A percentile compares a stretch with the other conserved stretches of the same genome.
phyloP scores from a whole-genome alignment of 2,113 vertebrate species.

The Gymnobelideus leadbeateri region DNA sequence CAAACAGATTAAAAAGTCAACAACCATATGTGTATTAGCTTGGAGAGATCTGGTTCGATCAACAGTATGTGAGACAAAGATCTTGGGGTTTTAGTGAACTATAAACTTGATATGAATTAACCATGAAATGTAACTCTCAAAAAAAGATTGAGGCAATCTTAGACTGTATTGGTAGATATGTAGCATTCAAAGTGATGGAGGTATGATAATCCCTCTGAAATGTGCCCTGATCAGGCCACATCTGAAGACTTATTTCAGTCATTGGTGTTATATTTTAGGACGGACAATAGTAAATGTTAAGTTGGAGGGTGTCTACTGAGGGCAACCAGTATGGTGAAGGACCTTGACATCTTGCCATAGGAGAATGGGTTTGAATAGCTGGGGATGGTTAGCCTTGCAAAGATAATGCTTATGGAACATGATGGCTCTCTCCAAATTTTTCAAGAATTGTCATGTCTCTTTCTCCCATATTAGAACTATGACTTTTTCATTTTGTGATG shows the following conservation, averaged over 20 bases:
- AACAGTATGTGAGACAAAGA: background rate
- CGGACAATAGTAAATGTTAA: background rate
- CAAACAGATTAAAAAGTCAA: background rate
- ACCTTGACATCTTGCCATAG: background rate
- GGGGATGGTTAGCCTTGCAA: background rate
- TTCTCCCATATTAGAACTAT: background rate
- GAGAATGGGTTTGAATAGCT: background rate
- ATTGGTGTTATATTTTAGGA: background rate
- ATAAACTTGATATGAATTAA: background rate
- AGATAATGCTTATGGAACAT: background rate
- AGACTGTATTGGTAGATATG: background rate
- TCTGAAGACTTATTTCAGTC: background rate
- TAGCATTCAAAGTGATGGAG: background rate
- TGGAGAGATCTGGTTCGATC: background rate
- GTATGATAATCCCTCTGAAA: background rate
- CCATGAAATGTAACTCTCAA: background rate
- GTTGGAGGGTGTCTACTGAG: background rate
- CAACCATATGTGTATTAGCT: background rate
- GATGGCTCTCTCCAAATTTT: background rate
- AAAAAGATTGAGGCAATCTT: background rate
- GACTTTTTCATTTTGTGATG: background rate
- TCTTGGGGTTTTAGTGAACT: background rate
- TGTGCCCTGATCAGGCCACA: background rate
- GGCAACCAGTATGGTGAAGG: background rate
- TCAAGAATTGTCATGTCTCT: background rate